Evolutionary conservation across 2,797 vertebrate species (phyloP).

Genomic region (Pagetopsis macropterus): DNA sequence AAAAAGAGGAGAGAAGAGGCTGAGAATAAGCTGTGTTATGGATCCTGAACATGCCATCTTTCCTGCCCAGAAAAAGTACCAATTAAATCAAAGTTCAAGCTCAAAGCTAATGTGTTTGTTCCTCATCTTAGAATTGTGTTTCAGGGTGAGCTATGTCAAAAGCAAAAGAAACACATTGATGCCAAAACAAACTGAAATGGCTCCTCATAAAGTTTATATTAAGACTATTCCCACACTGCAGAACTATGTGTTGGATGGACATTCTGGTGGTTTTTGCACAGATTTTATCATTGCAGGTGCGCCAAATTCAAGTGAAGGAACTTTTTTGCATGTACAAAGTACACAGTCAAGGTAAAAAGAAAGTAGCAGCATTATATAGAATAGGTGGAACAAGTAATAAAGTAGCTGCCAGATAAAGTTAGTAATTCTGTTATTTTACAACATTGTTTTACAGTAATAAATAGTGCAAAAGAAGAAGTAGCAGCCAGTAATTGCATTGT

Average conservation of each 20-base stretch:
- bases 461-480: too few relatives aligned
- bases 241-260: neutral
- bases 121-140: neutral
- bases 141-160: neutral
- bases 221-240: too few relatives aligned
- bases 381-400: too few relatives aligned
- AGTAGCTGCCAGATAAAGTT: too few relatives aligned
- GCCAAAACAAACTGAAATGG: neutral
- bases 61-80: neutral
- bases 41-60: neutral
- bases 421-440: too few relatives aligned
- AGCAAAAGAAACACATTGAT: neutral
- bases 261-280: neutral
- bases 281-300: neutral
- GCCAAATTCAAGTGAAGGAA: neutral
- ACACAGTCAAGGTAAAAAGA: too few relatives aligned
- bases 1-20: neutral
- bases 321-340: neutral
- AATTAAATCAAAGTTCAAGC: conserved; percentile 6
- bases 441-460: too few relatives aligned
- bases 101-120: neutral
- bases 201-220: too few relatives aligned
- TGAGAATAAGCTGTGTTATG: neutral
- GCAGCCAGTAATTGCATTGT: too few relatives aligned
- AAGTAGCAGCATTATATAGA: too few relatives aligned